Conservation (phyloP, 2,113 vertebrate species). For the Pluvialis apricaria region DNA sequence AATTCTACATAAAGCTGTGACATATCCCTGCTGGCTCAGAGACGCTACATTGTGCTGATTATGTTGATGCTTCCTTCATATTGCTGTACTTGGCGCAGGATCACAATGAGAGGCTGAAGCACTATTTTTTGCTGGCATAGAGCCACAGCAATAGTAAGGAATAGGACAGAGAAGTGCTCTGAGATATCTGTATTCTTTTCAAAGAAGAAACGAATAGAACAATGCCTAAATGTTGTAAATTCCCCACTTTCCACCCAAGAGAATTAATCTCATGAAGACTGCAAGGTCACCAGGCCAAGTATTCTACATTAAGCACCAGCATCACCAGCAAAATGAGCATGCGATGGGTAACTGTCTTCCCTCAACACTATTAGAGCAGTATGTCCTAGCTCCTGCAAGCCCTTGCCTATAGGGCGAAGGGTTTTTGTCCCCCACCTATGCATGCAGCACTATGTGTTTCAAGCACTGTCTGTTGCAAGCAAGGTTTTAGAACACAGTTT, state of each 20-base stretch:
- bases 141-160: slow-evolving; percentile 51
- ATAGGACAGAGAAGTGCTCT: background rate
- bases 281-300: background rate
- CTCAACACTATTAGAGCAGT: background rate
- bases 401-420: background rate
- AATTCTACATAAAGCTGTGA: slow-evolving; percentile 69
- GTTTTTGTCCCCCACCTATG: background rate
- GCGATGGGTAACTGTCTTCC: background rate
- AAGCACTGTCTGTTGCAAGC: background rate
- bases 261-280: background rate
- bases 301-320: background rate
- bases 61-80: slow-evolving; percentile 72
- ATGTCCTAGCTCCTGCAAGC: background rate
- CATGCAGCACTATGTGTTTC: background rate
- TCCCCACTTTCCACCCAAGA: background rate
- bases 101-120: slow-evolving; percentile 69
- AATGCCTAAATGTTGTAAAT: slow-evolving; percentile 3
- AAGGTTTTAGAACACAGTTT: background rate
- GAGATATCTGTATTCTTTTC: background rate
- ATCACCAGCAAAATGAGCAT: background rate
- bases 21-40: slow-evolving; percentile 72
- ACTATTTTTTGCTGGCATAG: slow-evolving; percentile 61
- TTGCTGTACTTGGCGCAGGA: slow-evolving; percentile 75
- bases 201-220: background rate
- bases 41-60: slow-evolving; percentile 68